Evolutionary conservation across 2,113 vertebrate genomes (phyloP), one percentile per base, ranked within the genome.

Genomic region (Cochlearius cochlearius): DNA sequence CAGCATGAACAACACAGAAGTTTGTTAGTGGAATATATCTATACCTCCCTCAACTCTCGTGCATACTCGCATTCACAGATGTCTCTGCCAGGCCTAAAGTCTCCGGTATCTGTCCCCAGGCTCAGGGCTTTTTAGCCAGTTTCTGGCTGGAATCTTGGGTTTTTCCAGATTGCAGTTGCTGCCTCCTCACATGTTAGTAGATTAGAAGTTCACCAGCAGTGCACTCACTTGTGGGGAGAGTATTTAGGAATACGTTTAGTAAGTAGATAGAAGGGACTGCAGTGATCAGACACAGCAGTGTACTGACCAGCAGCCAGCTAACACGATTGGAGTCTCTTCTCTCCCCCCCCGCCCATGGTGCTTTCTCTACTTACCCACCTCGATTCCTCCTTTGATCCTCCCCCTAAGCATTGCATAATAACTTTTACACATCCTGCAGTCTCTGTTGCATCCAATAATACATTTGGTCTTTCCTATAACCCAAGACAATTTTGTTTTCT

Each of bases 31-130:
- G 34, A 23, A 23, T 69, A 0, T 34, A 6, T 52, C 20, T 49
- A 5, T 66, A 15, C 13, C 13, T 56, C 18, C 8, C 26, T 83
- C 2, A 2, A 1, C 23, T 73, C 8, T 39, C 0, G 0, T 21
- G 14, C 10, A 2, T n/a, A 12, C 27, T 92, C 27, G 17, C 21
- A 5, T 67, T 58, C 50, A 41, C 30, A 20, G 1, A 15, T 66
- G 12, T 25, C 36, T 92, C 12, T 91, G n/a, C 13, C 29, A 67
- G 38, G 25, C 36, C 53, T 45, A 1, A 71, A 86, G 63, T 41
- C 63, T 69, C 53, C 7, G 6, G 11, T 39, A 29, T 43, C 34
- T 36, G n/a, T 49, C 63, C 41, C 29, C 55, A 55, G 38, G 39
- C 14, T 15, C 12, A 36, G 36, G 22, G 27, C n/a, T 78, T 83